Evolutionary conservation across 2,113 vertebrate genomes (phyloP).

Genomic region (Neolamprologus sp.): DNA sequence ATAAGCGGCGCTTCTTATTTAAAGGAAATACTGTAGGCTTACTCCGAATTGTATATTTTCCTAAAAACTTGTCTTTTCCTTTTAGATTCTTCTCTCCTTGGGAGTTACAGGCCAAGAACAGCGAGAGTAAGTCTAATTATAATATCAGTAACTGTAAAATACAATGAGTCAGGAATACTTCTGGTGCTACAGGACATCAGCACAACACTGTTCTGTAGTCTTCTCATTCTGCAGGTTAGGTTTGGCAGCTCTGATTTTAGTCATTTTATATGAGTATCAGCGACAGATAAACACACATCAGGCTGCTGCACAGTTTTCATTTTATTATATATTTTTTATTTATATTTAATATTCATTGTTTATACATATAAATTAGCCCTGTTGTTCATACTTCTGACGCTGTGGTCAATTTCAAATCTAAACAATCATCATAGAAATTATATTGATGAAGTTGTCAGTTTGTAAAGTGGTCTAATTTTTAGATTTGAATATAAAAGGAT

Average conservation of each 20-base stretch:
- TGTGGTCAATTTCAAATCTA: not conserved
- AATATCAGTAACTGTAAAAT: not conserved
- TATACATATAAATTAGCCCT: not conserved
- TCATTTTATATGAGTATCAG: not conserved
- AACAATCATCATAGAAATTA: not conserved
- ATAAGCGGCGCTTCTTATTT: not conserved
- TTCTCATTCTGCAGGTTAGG: not conserved
- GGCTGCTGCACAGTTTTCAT: not conserved
- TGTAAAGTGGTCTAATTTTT: not conserved
- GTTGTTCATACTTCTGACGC: not conserved
- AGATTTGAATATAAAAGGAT: not conserved
- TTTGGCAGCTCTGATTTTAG: not conserved
- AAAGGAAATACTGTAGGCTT: not conserved
- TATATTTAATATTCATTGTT: not conserved
- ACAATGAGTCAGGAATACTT: not conserved
- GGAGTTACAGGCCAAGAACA: conserved; percentile 73
- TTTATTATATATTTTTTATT: not conserved
- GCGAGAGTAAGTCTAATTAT: conserved; percentile 64
- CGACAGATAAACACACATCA: not conserved
- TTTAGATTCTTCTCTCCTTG: conserved; percentile 73
- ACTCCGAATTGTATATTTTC: not conserved
- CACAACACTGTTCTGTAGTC: not conserved
- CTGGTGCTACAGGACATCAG: not conserved
- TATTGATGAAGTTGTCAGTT: rapidly evolving
- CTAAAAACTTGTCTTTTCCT: conserved; percentile 17